A percentile compares a stretch with the other conserved stretches of the same genome.
Conservation (phyloP, 2,888 invertebrate species). For the Leucozona laternaria region DNA sequence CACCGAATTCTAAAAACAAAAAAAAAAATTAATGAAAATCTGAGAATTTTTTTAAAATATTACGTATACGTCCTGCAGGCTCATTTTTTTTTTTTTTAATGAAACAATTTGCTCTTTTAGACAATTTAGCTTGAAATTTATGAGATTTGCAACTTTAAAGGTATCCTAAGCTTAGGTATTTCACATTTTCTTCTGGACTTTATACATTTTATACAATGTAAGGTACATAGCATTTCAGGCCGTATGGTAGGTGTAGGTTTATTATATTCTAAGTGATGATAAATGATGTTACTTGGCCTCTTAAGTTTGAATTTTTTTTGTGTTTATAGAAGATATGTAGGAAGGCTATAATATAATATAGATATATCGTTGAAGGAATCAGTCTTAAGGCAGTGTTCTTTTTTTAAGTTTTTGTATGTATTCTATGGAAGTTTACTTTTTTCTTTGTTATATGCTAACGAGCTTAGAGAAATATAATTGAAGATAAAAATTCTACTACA, state of each 20-base stretch:
- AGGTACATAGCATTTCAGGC: not conserved
- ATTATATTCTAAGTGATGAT: constrained; percentile 43
- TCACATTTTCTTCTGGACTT: not conserved
- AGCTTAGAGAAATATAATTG: not conserved
- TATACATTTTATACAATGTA: no score
- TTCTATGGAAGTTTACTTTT: not conserved
- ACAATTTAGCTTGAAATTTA: constrained; percentile 61
- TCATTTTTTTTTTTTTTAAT: constrained; percentile 56
- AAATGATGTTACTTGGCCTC: constrained; percentile 47
- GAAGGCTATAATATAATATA: constrained; percentile 41
- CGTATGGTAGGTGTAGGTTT: not conserved
- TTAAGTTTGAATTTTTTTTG: constrained; percentile 36
- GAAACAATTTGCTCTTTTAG: constrained; percentile 62
- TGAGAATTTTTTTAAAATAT: constrained; percentile 20
- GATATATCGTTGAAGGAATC: constrained; percentile 47
- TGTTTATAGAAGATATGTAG: constrained; percentile 40
- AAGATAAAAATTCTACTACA: not conserved
- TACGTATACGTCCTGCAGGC: constrained; percentile 65
- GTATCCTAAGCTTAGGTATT: not conserved
- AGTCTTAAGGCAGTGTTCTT: constrained; percentile 8
- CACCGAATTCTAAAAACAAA: constrained; percentile 18
- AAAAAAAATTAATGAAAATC: constrained; percentile 6
- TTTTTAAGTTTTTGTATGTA: not conserved
- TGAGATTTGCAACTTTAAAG: constrained; percentile 59
- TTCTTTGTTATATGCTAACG: not conserved